Evolutionary conservation across 2,797 vertebrate genomes (phyloP).

Genomic region (Phalanger gymnotis): DNA sequence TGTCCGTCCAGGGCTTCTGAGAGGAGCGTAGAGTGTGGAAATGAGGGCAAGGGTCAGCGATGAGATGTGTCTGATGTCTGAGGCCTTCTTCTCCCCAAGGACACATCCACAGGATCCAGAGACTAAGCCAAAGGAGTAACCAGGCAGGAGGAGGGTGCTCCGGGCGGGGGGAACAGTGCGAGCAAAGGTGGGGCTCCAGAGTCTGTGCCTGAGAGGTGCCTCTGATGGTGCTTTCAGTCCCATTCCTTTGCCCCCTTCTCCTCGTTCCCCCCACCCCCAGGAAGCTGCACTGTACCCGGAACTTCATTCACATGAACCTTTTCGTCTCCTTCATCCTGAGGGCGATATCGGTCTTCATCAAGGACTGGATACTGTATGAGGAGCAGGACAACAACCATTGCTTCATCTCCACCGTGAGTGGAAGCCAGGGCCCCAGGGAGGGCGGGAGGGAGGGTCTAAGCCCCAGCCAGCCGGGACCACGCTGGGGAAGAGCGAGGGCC

Average conservation of each 20-base stretch:
- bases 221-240: not conserved
- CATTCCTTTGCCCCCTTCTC: not conserved
- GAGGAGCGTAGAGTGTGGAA: no score
- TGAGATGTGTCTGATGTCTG: no score
- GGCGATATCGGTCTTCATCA: slow-evolving; percentile 98
- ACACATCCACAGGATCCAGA: not conserved
- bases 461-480: not conserved
- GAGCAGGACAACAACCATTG: slow-evolving; percentile 95
- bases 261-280: slow-evolving; percentile 77
- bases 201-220: not conserved
- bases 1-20: no score
- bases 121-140: not conserved
- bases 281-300: slow-evolving; percentile 98
- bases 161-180: fast-evolving
- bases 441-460: no score
- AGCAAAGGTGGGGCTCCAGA: not conserved
- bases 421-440: not conserved
- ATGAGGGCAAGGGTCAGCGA: not conserved
- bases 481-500: fast-evolving
- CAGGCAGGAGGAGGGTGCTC: not conserved
- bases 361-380: slow-evolving; percentile 95
- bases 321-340: slow-evolving; percentile 98
- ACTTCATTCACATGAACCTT: slow-evolving; percentile 99
- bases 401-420: slow-evolving; percentile 91
- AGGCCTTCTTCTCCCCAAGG: not conserved